Percentiles rank a stretch among this genome's conserved stretches.
These are phyloP conservation scores for Halictus quadricinctus DNA, from an alignment of 2,888 invertebrate species.

Conservation along the genomic window DNA sequence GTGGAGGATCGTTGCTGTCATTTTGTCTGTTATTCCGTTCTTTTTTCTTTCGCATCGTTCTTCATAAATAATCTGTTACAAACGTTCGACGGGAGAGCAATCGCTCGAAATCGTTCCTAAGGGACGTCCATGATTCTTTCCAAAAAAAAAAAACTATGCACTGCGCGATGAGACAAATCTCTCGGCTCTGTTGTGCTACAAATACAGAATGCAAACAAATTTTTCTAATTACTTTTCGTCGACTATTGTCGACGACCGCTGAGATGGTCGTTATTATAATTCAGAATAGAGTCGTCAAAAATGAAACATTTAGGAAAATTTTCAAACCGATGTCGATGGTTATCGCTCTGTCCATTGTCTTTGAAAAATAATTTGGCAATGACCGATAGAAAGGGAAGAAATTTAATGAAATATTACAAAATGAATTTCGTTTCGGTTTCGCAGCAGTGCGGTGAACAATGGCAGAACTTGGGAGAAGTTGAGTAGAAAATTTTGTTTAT, in stretches of 20 bases:
- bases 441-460: background rate
- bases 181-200: background rate
- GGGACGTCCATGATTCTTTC: background rate
- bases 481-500: background rate
- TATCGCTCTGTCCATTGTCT: background rate
- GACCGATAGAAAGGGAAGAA: background rate
- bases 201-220: background rate
- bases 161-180: background rate
- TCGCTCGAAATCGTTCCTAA: background rate
- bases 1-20: constrained; percentile 58
- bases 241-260: background rate
- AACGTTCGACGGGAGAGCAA: constrained; percentile 29
- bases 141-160: background rate
- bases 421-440: background rate
- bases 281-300: background rate
- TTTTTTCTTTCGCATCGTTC: constrained; percentile 16
- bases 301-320: background rate
- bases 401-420: background rate
- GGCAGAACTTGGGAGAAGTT: background rate
- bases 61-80: constrained; percentile 41
- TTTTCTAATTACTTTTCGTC: background rate
- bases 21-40: constrained; percentile 40
- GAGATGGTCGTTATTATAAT: background rate
- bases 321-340: background rate
- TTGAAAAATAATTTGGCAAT: background rate